Conservation (phyloP, 2,888 invertebrate species). For the Drosophila limbata region DNA sequence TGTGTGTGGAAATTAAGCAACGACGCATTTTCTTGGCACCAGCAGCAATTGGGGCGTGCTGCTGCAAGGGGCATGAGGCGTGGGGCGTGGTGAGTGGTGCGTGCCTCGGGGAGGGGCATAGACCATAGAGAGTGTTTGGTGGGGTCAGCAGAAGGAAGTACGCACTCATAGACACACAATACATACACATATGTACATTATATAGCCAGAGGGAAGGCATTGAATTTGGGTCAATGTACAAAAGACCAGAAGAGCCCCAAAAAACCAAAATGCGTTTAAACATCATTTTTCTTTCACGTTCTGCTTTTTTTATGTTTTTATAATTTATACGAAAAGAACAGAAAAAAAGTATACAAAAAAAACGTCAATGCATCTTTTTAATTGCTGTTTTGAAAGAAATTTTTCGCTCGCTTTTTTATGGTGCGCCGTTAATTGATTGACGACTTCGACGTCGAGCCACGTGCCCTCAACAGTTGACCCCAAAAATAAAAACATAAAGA, state of each 20-base stretch:
- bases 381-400: constrained; percentile 50
- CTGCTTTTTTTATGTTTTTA: constrained; percentile 43
- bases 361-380: constrained; percentile 45
- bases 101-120: background rate
- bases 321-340: constrained; percentile 40
- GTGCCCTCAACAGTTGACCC: constrained; percentile 45
- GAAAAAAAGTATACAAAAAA: constrained; percentile 10
- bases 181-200: background rate
- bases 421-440: constrained; percentile 68
- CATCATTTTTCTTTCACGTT: constrained; percentile 11
- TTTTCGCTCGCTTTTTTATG: constrained; percentile 32
- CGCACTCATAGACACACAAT: constrained; percentile 25
- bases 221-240: constrained; percentile 58
- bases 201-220: constrained; percentile 18
- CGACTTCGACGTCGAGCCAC: constrained; percentile 30
- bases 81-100: background rate
- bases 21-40: constrained; percentile 79
- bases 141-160: constrained; percentile 58
- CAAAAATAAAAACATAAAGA: constrained; percentile 17
- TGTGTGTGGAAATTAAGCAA: constrained; percentile 70
- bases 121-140: constrained; percentile 10
- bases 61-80: constrained; percentile 13
- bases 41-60: constrained; percentile 73
- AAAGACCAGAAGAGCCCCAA: constrained; percentile 12
- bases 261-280: constrained; percentile 10